Percentiles rank a stretch among this genome's conserved stretches.
phyloP scores from a whole-genome alignment of 1,140 invertebrate genomes.

The Scaptodrosophila lebanonensis region DNA sequence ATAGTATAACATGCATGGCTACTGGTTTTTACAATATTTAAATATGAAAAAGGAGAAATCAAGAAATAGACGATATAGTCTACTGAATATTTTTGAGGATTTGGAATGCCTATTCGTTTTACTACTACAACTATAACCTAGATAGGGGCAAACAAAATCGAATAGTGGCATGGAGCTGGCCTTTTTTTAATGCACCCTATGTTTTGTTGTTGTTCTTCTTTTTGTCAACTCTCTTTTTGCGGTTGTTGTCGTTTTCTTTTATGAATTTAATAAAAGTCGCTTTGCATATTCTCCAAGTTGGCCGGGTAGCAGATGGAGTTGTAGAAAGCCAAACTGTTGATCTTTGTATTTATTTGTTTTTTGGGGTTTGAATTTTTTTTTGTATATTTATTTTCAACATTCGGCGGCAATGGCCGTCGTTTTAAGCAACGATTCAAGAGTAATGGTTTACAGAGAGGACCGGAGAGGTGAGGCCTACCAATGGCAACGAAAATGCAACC shows the following conservation, averaged over 20 bases:
- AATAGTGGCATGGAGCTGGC: too few species aligned
- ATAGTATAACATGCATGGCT: too few species aligned
- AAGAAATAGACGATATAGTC: too few species aligned
- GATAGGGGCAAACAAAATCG: too few species aligned
- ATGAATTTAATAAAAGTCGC: conserved; percentile 40
- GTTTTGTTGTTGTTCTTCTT: conserved; percentile 7
- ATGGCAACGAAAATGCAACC: conserved; percentile 39
- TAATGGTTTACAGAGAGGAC: conserved; percentile 27
- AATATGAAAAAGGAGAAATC: too few species aligned
- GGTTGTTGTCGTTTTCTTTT: conserved; percentile 13
- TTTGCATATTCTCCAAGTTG: conserved; percentile 2
- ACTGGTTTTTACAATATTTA: too few species aligned
- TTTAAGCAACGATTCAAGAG: conserved; percentile 7
- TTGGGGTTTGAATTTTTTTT: conserved; percentile 7
- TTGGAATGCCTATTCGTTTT: too few species aligned
- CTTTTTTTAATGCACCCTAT: too few species aligned
- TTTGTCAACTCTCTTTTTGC: conserved; percentile 6
- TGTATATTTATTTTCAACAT: conserved; percentile 30
- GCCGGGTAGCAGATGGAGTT: too few species aligned
- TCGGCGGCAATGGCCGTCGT: neutral
- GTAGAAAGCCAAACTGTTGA: conserved; percentile 32
- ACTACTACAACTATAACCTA: too few species aligned
- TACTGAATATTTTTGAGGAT: too few species aligned
- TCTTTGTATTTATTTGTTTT: conserved; percentile 41
- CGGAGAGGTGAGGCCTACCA: neutral